Evolutionary conservation across 2,797 vertebrate genomes (phyloP), one percentile per base, ranked within the genome.

Genomic region (Tokudaia muenninki): DNA sequence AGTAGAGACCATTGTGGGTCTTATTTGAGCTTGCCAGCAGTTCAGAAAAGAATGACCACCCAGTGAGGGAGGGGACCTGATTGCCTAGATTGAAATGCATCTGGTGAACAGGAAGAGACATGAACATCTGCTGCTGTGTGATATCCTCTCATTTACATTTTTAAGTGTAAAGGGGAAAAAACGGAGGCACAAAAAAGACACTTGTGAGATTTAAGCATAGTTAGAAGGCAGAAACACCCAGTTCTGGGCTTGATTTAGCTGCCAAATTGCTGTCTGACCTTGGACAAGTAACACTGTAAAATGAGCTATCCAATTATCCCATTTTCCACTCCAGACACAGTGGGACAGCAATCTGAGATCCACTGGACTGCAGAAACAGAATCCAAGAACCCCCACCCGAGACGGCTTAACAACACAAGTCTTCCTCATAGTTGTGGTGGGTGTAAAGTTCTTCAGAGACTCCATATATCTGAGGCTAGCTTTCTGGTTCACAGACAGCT

Each of bases 191-290:
- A 1, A n/a, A n/a, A n/a, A n/a, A 80, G 2, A 26, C 80, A 19
- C 14, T 2, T 14, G 17, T 14, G 29, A 57, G 22, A 80, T 80
- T 72, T 92, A 44, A 88, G 21, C 34, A 9, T 19, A 26, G 22
- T 41, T 16, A 6, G n/a, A 44, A 47, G 61, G 65, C 16, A 52
- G 57, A 34, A 90, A 94, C 22, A 44, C 41, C 4, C 41, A 24
- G 41, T 74, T 70, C 84, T 57, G 65, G 44, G n/a, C n/a, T 81
- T 41, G 21, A 26, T 21, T 57, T 65, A 61, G 57, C 86, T 82
- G 79, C n/a, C 47, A 65, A 88, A 52, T 19, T 70, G 31, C 44
- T 84, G 6, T 44, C 79, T 95, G 93, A 61, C 21, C 75, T 97
- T 90, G 90, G 61, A 74, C 55, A 92, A 86, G 67, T 57, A 52